Conservation (phyloP, 2,797 vertebrate species). For the Arctocebus calabarensis region DNA sequence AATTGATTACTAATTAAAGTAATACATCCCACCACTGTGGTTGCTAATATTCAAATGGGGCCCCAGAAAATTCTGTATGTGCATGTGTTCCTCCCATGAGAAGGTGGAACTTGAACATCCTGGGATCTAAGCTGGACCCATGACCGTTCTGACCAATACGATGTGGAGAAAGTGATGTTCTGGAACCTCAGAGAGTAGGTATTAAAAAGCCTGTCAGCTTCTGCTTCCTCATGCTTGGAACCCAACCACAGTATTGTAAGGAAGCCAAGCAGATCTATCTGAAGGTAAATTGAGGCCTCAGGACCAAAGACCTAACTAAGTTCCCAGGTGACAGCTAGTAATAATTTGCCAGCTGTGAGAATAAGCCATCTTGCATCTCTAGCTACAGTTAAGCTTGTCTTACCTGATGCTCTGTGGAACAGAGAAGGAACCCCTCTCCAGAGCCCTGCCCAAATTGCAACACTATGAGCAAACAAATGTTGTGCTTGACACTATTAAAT, state of each 20-base stretch:
- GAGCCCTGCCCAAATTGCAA: neutral
- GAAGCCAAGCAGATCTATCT: neutral
- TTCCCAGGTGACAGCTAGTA: neutral
- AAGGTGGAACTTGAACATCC: neutral
- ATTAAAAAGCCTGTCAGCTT: neutral
- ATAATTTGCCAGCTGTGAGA: neutral
- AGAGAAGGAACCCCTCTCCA: neutral
- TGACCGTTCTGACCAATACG: neutral
- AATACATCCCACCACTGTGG: neutral
- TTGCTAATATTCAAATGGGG: neutral
- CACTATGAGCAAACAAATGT: neutral
- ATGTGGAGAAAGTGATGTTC: neutral
- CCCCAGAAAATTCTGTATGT: neutral
- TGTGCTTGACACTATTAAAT: neutral
- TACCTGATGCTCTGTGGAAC: fast-evolving
- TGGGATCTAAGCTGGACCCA: neutral
- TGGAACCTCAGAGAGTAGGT: neutral
- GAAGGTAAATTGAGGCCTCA: neutral
- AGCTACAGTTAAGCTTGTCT: neutral
- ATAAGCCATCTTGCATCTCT: neutral
- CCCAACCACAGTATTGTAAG: neutral
- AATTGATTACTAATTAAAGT: neutral
- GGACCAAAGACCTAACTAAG: neutral
- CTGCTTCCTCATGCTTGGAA: neutral
- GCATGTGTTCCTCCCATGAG: neutral